Base-by-base conservation (phyloP, 2,113 vertebrate genomes). In the Mastomys coucha region DNA sequence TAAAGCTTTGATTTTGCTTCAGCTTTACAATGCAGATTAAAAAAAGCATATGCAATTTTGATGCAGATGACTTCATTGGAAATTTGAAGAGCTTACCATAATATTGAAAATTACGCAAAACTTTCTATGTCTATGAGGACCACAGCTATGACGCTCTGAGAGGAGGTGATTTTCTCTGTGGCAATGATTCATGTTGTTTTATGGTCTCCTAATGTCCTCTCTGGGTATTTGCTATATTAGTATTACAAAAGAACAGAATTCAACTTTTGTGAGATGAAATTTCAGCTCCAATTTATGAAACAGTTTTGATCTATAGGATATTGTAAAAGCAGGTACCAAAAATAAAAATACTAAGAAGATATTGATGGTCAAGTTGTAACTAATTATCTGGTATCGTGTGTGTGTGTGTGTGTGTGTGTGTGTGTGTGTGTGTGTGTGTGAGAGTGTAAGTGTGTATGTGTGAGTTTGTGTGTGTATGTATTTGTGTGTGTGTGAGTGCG, bases 1-100 rank as follows among this genome's bases (percentile, higher is more conserved):
- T 85, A 85, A 69, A 96, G 82, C n/a, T 65, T 80, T 77, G 33
- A 70, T 72, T 97, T 94, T 42, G 67, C 63, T 86, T 88, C 60
- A 87, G 91, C 42, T 96, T 93, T 28, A 80, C 24, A 78, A 33
- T 72, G 9, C 76, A 72, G 82, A 70, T 63, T 81, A 9, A 11
- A 70, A 95, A 88, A 85, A 94, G 19, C 22, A 87, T 4, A 7
- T 36, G 84, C 45, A 24, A 65, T 85, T 76, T 96, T 72, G 36
- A 58, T 49, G 6, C 70, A 72, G 58, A 65, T 80, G 75, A 88
- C 33, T 88, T 78, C 72, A 19, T 72, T 69, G 26, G 65, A 56
- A 10, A 82, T 69, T 49, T 20, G 9, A 63, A 58, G 42, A 86
- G 13, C 58, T 93, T 51, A 87, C 53, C 72, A 45, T 88, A 63